These are phyloP conservation scores for Tetrapedia diversipes DNA, from an alignment of 2,888 invertebrate genomes.

Conservation along the genomic window DNA sequence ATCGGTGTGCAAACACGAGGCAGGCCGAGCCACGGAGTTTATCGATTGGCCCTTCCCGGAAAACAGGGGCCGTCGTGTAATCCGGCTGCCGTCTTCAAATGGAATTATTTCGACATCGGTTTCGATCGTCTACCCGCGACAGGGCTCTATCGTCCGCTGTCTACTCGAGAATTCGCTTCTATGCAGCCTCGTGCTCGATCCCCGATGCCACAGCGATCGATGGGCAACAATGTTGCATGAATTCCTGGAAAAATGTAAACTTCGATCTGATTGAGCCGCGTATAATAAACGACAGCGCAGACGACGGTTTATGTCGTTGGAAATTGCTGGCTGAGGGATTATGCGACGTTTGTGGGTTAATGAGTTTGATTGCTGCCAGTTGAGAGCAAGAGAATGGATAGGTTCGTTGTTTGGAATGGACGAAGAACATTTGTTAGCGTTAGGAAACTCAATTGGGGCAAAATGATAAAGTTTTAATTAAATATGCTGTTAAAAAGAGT, in stretches of 20 bases:
- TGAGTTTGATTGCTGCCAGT: no score
- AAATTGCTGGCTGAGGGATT: no score
- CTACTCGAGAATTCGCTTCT: constrained; percentile 38
- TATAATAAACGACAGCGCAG: not conserved
- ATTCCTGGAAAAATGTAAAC: not conserved
- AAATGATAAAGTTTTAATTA: no score
- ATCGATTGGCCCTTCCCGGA: constrained; percentile 73
- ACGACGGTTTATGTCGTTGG: no score
- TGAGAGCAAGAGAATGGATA: no score
- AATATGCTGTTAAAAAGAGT: no score
- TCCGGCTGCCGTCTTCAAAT: constrained; percentile 71
- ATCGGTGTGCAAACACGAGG: constrained; percentile 61
- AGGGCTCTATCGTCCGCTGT: constrained; percentile 40
- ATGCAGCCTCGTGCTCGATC: constrained; percentile 25
- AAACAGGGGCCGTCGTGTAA: constrained; percentile 68
- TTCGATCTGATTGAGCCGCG: not conserved
- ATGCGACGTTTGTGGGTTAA: no score
- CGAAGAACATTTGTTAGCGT: no score
- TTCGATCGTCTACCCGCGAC: constrained; percentile 66
- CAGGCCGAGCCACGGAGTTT: constrained; percentile 61
- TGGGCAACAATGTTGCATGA: not conserved
- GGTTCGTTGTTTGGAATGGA: no score
- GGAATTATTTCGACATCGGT: constrained; percentile 74
- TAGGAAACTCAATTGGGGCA: no score
- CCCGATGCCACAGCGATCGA: constrained; percentile 8